Conservation (phyloP, 2,113 vertebrate genomes). For the Labrus mixtus region DNA sequence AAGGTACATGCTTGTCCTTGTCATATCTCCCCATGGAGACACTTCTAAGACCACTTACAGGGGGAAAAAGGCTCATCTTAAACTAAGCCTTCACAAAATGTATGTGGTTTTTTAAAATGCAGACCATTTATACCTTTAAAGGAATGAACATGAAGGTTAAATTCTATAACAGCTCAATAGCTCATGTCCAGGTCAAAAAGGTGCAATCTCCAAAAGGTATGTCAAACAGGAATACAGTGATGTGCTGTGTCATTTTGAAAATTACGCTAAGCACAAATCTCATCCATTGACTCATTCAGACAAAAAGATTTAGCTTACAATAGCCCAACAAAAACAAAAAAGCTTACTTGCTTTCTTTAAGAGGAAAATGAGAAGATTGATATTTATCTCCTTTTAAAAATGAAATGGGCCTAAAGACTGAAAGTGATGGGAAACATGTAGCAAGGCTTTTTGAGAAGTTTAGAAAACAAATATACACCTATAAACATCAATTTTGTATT, state of each 20-base stretch:
- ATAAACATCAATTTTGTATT: too few species aligned
- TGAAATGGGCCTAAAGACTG: too few species aligned
- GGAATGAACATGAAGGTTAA: constrained; percentile 1
- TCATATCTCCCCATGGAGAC: constrained; percentile 40
- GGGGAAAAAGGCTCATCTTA: constrained; percentile 12
- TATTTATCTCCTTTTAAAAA: too few species aligned
- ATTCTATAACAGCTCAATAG: constrained; percentile 2
- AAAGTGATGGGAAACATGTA: too few species aligned
- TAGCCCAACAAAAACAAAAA: too few species aligned
- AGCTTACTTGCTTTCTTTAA: too few species aligned
- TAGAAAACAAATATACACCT: too few species aligned
- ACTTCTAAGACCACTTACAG: constrained; percentile 10
- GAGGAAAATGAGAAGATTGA: too few species aligned
- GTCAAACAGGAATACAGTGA: background rate
- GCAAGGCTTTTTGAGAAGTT: too few species aligned
- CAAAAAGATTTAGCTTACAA: too few species aligned
- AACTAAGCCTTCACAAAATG: constrained; percentile 11
- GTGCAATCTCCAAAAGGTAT: background rate
- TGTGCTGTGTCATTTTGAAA: background rate
- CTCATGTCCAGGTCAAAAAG: constrained; percentile 13
- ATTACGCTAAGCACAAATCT: background rate
- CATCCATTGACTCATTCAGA: background rate
- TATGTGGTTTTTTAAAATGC: background rate
- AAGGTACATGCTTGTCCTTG: constrained; percentile 62
- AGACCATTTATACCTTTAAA: constrained; percentile 1